phyloP scores from a whole-genome alignment of 2,113 vertebrate species.

The Beaufortia kweichowensis region DNA sequence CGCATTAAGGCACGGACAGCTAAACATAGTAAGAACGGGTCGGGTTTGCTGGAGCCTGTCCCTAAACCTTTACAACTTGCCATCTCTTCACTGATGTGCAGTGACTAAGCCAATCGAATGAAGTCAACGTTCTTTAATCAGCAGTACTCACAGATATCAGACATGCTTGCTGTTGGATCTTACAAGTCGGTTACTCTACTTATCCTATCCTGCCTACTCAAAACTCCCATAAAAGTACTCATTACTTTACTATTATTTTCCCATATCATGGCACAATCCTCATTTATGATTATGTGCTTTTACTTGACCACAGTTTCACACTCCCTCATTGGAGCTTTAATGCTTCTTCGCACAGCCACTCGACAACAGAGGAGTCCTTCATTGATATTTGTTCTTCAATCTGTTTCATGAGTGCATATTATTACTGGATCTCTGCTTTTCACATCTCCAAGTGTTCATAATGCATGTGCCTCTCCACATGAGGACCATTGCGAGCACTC shows the following conservation, averaged over 20 bases:
- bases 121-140: constrained; percentile 24
- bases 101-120: constrained; percentile 1
- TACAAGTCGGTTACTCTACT: background rate
- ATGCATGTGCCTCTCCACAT: constrained; percentile 66
- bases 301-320: constrained; percentile 44
- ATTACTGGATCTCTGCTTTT: constrained; percentile 58
- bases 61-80: background rate
- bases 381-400: constrained; percentile 61
- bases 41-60: constrained; percentile 2
- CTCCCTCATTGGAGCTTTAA: constrained; percentile 32
- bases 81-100: background rate
- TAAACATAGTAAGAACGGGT: background rate
- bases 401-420: constrained; percentile 57
- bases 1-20: constrained; percentile 35
- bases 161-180: background rate
- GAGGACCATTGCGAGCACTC: constrained; percentile 60
- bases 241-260: constrained; percentile 8
- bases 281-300: constrained; percentile 29
- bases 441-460: constrained; percentile 60
- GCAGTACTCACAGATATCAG: constrained; percentile 16
- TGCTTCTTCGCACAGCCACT: constrained; percentile 38
- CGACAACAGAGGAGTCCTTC: constrained; percentile 44
- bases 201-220: background rate
- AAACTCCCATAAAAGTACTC: background rate
- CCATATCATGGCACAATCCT: constrained; percentile 20